Percentiles rank a stretch among this genome's conserved stretches.
Evolutionary conservation across 37 sponge, comb jelly and placozoan species (phyloP).

Genomic region (Lycopodina hypogea): DNA sequence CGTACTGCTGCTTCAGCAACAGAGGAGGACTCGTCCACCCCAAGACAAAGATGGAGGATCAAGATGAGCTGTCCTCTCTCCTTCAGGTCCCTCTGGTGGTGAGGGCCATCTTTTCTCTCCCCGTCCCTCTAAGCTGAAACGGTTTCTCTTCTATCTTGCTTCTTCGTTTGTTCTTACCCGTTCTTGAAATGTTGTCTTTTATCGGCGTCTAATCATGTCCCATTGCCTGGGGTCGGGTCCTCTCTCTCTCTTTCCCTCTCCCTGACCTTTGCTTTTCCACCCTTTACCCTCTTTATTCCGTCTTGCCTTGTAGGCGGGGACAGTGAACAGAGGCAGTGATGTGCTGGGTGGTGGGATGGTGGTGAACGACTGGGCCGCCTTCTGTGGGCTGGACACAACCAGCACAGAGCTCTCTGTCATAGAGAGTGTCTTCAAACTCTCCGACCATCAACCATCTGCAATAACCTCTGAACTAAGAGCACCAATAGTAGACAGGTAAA

Average conservation of each 20-base stretch:
- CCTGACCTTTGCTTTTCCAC: too few species aligned
- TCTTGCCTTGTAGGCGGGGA: slow-evolving; percentile 77
- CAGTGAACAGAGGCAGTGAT: slow-evolving; percentile 97
- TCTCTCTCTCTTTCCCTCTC: slow-evolving; percentile 3
- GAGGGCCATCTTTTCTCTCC: background rate
- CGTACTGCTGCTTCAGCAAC: slow-evolving; percentile 91
- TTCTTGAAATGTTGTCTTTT: too few species aligned
- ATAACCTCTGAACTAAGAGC: slow-evolving; percentile 67
- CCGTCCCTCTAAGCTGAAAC: background rate
- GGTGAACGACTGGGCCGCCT: slow-evolving; percentile 98
- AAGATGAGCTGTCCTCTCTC: slow-evolving; percentile 99
- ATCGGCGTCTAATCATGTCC: too few species aligned
- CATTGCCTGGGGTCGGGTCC: background rate
- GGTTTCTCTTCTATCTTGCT: background rate
- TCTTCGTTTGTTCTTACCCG: too few species aligned
- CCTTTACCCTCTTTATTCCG: too few species aligned
- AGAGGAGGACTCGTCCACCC: slow-evolving; percentile 97
- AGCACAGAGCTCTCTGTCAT: slow-evolving; percentile 95
- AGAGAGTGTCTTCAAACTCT: slow-evolving; percentile 95
- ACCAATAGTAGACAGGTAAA: slow-evolving; percentile 86
- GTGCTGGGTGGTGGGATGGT: slow-evolving; percentile 94
- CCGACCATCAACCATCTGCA: slow-evolving; percentile 65
- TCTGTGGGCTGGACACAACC: slow-evolving; percentile 97
- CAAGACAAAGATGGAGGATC: slow-evolving; percentile 88
- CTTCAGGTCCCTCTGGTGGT: slow-evolving; percentile 98